Evolutionary conservation across 2,113 vertebrate genomes (phyloP).

Genomic region (Proteles cristata): DNA sequence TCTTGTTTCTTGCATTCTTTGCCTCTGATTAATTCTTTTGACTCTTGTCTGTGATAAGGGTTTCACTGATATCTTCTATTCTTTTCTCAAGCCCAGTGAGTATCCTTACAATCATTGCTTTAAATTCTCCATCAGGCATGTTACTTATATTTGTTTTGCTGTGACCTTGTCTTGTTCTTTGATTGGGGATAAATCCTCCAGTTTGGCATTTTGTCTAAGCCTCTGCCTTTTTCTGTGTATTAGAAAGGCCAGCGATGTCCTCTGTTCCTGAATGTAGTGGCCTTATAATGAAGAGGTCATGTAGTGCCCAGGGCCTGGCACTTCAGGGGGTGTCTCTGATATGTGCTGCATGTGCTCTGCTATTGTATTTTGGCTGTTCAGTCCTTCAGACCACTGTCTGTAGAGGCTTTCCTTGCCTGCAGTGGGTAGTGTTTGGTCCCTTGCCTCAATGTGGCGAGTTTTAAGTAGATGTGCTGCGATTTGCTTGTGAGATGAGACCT

Average conservation of each 20-base stretch:
- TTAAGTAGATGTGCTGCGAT: neutral
- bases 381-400: neutral
- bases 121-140: neutral
- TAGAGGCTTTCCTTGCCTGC: neutral
- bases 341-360: neutral
- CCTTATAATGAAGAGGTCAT: neutral
- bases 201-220: neutral
- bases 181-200: neutral
- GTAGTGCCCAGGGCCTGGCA: neutral
- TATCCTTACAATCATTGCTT: neutral
- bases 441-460: neutral
- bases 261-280: neutral
- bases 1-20: neutral
- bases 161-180: neutral
- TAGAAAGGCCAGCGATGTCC: neutral
- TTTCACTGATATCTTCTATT: neutral
- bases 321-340: neutral
- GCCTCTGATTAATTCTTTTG: neutral
- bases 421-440: neutral
- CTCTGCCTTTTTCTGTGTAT: neutral
- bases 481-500: neutral
- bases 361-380: neutral
- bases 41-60: neutral
- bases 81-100: neutral
- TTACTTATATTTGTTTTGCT: neutral